Percentiles rank a stretch among this genome's conserved stretches.
Evolutionary conservation across 2,113 vertebrate species (phyloP).

Genomic region (Scartelaos histophorus): DNA sequence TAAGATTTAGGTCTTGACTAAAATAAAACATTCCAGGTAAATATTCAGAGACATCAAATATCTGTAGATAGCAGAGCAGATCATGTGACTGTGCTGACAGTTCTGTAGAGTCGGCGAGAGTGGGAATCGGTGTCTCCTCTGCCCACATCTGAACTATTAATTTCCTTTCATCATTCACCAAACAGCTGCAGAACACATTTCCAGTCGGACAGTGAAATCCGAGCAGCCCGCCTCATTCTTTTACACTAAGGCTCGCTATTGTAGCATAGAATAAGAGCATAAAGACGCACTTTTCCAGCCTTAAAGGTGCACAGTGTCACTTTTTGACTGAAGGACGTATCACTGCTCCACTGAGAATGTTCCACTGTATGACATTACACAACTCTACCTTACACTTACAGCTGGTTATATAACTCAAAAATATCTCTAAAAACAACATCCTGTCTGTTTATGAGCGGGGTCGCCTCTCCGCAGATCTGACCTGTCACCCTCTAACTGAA

Average conservation of each 20-base stretch:
- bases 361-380: too few species aligned
- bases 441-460: too few species aligned
- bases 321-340: too few species aligned
- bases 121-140: background rate
- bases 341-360: too few species aligned
- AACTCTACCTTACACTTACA: too few species aligned
- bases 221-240: conserved; percentile 2
- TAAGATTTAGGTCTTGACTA: background rate
- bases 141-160: conserved; percentile 62
- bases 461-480: too few species aligned
- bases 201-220: conserved; percentile 30
- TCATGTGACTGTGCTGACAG: background rate
- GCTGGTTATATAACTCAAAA: too few species aligned
- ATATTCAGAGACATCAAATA: background rate
- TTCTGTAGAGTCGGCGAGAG: background rate
- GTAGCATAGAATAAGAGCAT: background rate
- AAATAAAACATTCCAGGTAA: background rate
- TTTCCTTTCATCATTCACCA: conserved; percentile 56
- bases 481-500: too few species aligned
- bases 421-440: too few species aligned
- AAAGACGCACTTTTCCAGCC: background rate
- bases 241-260: background rate
- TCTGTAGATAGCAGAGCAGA: background rate
- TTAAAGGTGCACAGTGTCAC: background rate
- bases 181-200: conserved; percentile 74